phyloP scores from a whole-genome alignment of 1,140 invertebrate species.

The Eumaeus atala region DNA sequence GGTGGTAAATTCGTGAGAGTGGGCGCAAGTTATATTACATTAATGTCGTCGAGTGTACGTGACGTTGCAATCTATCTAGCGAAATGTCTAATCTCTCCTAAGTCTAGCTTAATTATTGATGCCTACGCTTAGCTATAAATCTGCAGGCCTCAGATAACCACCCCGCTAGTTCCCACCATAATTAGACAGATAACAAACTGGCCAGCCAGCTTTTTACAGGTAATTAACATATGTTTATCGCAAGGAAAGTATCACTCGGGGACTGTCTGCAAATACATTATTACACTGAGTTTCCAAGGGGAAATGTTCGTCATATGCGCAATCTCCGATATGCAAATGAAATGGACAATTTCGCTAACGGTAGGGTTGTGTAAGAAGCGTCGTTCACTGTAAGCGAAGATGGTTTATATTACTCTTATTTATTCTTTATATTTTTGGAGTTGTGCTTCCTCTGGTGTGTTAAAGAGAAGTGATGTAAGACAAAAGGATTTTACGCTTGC shows the following conservation, averaged over 20 bases:
- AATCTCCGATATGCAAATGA: neutral
- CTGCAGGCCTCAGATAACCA: conserved; percentile 17
- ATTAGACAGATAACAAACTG: conserved; percentile 13
- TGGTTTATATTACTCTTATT: too few relatives aligned
- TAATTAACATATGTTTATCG: neutral
- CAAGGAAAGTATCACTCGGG: neutral
- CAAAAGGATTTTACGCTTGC: too few relatives aligned
- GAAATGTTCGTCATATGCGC: neutral
- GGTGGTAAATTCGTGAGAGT: too few relatives aligned
- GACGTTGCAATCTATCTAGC: conserved; percentile 15
- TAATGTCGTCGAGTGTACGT: conserved; percentile 10
- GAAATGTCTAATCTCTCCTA: conserved; percentile 17
- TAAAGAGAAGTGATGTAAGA: too few relatives aligned
- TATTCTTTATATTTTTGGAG: too few relatives aligned
- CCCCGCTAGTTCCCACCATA: conserved; percentile 10
- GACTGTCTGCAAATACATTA: neutral
- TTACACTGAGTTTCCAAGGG: neutral
- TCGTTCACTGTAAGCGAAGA: too few relatives aligned
- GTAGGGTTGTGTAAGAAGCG: neutral
- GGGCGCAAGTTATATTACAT: neutral
- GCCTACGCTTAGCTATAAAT: conserved; percentile 19
- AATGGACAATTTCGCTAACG: neutral
- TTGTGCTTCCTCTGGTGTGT: too few relatives aligned
- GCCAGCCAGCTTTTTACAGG: conserved; percentile 6
- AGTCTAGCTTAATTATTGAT: conserved; percentile 20